Evolutionary conservation across 1,140 invertebrate genomes (phyloP).

Genomic region (Brachionus plicatilis): DNA sequence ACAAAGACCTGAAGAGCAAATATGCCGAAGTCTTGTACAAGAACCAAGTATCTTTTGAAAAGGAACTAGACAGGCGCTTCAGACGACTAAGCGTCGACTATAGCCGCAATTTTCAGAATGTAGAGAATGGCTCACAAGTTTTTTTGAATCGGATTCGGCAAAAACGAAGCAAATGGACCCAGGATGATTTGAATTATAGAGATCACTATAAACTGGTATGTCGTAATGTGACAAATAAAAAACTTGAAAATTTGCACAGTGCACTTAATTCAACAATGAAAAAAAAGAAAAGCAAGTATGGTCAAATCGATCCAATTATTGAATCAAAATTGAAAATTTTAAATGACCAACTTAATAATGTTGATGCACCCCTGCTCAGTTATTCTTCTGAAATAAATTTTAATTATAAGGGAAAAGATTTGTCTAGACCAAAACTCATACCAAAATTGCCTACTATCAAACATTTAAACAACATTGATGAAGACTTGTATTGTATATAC

Average conservation of each 20-base stretch:
- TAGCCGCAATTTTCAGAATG: background rate
- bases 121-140: conserved; percentile 19
- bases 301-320: background rate
- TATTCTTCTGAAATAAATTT: conserved; percentile 19
- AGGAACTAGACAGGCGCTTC: conserved; percentile 11
- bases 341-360: conserved; percentile 7
- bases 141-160: conserved; percentile 6
- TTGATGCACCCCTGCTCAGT: background rate
- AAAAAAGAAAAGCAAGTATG: background rate
- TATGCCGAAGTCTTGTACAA: conserved; percentile 40
- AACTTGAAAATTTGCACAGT: conserved; percentile 15
- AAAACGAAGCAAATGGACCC: conserved; percentile 28
- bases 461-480: background rate
- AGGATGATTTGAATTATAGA: background rate
- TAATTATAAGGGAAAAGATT: conserved; percentile 6
- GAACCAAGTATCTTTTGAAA: conserved; percentile 12
- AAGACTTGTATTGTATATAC: conserved; percentile 19
- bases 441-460: conserved; percentile 19
- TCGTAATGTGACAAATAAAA: conserved; percentile 16
- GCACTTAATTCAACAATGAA: background rate
- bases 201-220: conserved; percentile 18
- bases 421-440: background rate
- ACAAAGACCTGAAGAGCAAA: conserved; percentile 37
- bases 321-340: conserved; percentile 24
- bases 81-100: background rate